Conservation (phyloP, 2,888 invertebrate species). For the Tenthredo mesomela region DNA sequence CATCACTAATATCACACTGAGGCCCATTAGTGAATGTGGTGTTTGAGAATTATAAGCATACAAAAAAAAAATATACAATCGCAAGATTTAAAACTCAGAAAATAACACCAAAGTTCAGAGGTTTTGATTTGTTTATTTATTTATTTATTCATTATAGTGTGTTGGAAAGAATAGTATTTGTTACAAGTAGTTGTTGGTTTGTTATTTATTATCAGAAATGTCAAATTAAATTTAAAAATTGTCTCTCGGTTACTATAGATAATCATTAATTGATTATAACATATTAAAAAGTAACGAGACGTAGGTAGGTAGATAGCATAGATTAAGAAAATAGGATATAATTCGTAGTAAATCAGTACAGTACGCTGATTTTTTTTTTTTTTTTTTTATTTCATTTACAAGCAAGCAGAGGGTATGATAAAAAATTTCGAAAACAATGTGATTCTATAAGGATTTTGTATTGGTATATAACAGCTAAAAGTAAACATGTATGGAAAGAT, state of each 20-base stretch:
- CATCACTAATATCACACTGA: neutral
- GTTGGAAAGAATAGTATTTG: neutral
- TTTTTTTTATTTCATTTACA: neutral
- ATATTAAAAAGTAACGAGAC: neutral
- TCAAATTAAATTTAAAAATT: neutral
- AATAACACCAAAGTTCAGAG: neutral
- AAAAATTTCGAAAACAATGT: neutral
- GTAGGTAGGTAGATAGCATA: neutral
- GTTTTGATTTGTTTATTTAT: neutral
- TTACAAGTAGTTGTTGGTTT: neutral
- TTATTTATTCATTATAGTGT: neutral
- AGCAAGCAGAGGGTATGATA: neutral
- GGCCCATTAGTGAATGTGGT: neutral
- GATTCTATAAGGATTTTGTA: neutral
- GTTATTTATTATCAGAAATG: neutral
- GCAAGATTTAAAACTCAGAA: neutral
- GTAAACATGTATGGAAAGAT: neutral
- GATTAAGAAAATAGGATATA: neutral
- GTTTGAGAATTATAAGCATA: neutral
- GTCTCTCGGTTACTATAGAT: neutral
- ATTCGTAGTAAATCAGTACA: neutral
- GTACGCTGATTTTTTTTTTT: neutral
- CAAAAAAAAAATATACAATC: neutral
- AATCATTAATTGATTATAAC: neutral
- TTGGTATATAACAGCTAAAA: neutral